Evolutionary conservation across 2,888 invertebrate species (phyloP).

Genomic region (Platynereis dumerilii): DNA sequence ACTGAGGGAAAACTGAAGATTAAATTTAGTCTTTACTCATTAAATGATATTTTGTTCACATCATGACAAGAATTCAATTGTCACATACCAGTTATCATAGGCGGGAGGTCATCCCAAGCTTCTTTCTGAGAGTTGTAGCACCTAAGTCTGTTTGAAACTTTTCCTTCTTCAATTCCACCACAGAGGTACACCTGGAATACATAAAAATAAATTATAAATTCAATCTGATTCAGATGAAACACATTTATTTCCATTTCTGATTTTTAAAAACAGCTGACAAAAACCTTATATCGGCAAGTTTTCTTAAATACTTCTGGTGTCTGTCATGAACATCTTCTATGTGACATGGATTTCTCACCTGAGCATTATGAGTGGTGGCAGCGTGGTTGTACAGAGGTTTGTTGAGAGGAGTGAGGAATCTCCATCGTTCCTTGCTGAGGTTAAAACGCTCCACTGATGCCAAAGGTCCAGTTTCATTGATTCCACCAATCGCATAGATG

Average conservation of each 20-base stretch:
- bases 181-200: conserved; percentile 28
- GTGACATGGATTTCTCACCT: too few relatives aligned
- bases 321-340: not conserved
- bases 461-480: conserved; percentile 26
- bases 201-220: too few relatives aligned
- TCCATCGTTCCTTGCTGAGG: conserved; percentile 30
- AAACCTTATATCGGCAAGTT: too few relatives aligned
- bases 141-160: conserved; percentile 18
- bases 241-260: not conserved
- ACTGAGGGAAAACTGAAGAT: too few relatives aligned
- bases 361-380: conserved; percentile 13
- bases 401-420: conserved; percentile 12
- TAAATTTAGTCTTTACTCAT: too few relatives aligned
- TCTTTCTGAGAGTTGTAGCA: conserved; percentile 25
- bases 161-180: conserved; percentile 29
- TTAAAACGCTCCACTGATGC: conserved; percentile 27
- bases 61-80: too few relatives aligned
- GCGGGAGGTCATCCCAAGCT: conserved; percentile 22
- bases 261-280: too few relatives aligned
- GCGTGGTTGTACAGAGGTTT: conserved; percentile 30
- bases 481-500: conserved; percentile 34
- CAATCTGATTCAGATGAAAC: too few relatives aligned
- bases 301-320: not conserved
- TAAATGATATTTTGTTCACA: too few relatives aligned
- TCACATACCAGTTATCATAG: conserved; percentile 29